Conservation (phyloP, 2,888 invertebrate species). For the Melanotus villosus region DNA sequence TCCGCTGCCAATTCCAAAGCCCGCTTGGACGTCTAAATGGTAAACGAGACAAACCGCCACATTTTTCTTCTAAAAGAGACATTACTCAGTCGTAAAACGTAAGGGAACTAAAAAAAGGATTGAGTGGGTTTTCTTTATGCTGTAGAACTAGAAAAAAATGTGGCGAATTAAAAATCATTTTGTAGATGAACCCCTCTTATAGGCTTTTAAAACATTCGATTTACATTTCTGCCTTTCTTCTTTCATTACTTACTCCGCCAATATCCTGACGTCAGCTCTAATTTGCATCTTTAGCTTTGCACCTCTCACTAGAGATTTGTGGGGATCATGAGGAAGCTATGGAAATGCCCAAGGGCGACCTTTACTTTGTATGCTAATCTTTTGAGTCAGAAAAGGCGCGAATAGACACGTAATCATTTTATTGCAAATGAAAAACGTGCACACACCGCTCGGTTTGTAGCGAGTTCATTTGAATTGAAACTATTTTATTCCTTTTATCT, state of each 20-base stretch:
- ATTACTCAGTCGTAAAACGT: conserved; percentile 20
- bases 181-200: neutral
- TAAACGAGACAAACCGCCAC: conserved; percentile 17
- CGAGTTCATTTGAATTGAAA: conserved; percentile 43
- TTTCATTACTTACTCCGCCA: conserved; percentile 33
- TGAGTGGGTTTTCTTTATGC: conserved; percentile 4
- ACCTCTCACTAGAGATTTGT: conserved; percentile 46
- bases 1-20: conserved; percentile 17
- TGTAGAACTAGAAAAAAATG: conserved; percentile 10
- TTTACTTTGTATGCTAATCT: conserved; percentile 57
- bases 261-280: conserved; percentile 41
- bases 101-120: conserved; percentile 9
- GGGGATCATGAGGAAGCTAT: conserved; percentile 47
- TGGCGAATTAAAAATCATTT: conserved; percentile 14
- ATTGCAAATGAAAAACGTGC: conserved; percentile 59
- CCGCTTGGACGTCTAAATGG: conserved; percentile 13
- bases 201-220: conserved; percentile 21
- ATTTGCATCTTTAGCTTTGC: conserved; percentile 50
- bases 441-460: conserved; percentile 41
- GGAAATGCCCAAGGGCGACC: conserved; percentile 53
- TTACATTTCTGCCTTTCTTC: conserved; percentile 23
- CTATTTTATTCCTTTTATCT: conserved; percentile 39
- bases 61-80: conserved; percentile 15
- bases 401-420: conserved; percentile 58
- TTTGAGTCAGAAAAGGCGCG: conserved; percentile 36